Percentiles rank a stretch among this genome's conserved stretches.
Evolutionary conservation across 1,140 invertebrate genomes (phyloP).

Genomic region (Danaus plexippus): DNA sequence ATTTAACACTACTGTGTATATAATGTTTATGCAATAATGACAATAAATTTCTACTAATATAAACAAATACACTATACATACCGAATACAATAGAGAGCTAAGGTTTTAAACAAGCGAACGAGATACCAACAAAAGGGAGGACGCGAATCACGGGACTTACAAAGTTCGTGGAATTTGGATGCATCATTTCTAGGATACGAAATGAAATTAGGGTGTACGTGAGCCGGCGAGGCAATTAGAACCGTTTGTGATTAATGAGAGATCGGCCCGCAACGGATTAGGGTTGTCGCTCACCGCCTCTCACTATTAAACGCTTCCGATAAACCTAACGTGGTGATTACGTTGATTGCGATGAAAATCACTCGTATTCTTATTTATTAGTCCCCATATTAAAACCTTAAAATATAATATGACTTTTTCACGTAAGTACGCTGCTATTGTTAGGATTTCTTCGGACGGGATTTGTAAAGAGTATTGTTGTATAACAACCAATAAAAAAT

Average conservation of each 20-base stretch:
- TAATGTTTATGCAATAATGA: no score
- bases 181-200: conserved; percentile 43
- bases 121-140: conserved; percentile 3
- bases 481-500: no score
- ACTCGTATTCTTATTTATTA: conserved; percentile 18
- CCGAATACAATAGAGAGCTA: neutral
- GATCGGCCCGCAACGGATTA: conserved; percentile 41
- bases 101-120: neutral
- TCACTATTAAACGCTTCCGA: conserved; percentile 21
- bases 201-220: conserved; percentile 49
- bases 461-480: no score
- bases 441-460: no score
- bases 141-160: conserved; percentile 8
- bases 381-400: neutral
- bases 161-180: conserved; percentile 18
- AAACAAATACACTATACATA: no score
- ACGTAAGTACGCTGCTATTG: no score
- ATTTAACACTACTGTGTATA: no score
- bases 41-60: no score
- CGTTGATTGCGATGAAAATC: conserved; percentile 16
- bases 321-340: conserved; percentile 27
- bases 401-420: no score
- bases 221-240: conserved; percentile 51
- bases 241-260: conserved; percentile 58
- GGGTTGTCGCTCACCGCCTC: conserved; percentile 26